These are phyloP conservation scores for Nesoenas mayeri DNA, from an alignment of 2,113 vertebrate species.

Conservation along the genomic window DNA sequence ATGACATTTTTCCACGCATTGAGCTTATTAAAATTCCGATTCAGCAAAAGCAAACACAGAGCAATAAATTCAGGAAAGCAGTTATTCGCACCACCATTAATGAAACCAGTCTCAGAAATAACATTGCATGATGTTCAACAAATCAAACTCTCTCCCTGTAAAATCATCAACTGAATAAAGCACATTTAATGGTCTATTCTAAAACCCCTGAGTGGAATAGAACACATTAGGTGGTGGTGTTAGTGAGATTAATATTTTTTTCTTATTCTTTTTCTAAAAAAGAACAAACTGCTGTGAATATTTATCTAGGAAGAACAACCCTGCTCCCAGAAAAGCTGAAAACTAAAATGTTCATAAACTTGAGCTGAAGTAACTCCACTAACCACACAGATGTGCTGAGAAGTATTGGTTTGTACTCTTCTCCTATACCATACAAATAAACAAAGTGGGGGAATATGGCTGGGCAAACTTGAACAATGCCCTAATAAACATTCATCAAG, in stretches of 20 bases:
- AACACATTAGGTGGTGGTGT: not conserved
- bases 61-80: not conserved
- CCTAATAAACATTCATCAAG: not conserved
- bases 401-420: not conserved
- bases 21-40: not conserved
- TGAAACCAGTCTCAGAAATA: conserved; percentile 3
- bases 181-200: not conserved
- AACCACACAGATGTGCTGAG: not conserved
- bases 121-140: not conserved
- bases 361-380: not conserved
- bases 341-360: not conserved
- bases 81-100: not conserved
- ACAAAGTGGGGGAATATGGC: not conserved
- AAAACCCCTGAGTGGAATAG: not conserved
- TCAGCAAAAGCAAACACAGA: not conserved
- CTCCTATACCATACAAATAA: not conserved
- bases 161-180: not conserved
- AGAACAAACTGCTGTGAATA: not conserved
- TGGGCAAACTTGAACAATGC: not conserved
- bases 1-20: not conserved
- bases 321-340: not conserved
- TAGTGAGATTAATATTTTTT: not conserved
- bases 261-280: not conserved
- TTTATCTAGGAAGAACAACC: not conserved
- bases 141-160: not conserved